phyloP scores from a whole-genome alignment of 2,888 invertebrate species.

The Eupithecia subfuscata region DNA sequence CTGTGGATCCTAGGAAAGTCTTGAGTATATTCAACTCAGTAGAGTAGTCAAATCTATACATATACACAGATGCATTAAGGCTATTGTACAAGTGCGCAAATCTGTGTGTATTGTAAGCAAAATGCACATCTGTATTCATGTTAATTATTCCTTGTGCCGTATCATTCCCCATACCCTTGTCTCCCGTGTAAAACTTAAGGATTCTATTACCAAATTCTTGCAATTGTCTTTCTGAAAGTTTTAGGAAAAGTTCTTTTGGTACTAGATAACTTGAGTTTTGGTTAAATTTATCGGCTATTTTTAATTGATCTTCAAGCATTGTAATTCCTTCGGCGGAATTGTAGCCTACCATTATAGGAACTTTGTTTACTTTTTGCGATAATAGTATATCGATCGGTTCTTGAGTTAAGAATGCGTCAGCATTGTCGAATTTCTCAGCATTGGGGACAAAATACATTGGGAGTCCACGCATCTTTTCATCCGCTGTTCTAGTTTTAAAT shows the following conservation, averaged over 20 bases:
- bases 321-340: slow-evolving; percentile 64
- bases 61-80: slow-evolving; percentile 52
- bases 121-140: slow-evolving; percentile 57
- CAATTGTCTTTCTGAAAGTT: slow-evolving; percentile 49
- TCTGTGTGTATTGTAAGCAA: slow-evolving; percentile 59
- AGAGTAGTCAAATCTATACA: slow-evolving; percentile 64
- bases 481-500: slow-evolving; percentile 53
- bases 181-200: slow-evolving; percentile 58
- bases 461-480: slow-evolving; percentile 59
- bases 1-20: slow-evolving; percentile 40
- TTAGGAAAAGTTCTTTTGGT: slow-evolving; percentile 57
- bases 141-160: slow-evolving; percentile 51
- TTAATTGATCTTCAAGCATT: slow-evolving; percentile 48
- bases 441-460: slow-evolving; percentile 65
- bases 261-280: slow-evolving; percentile 56
- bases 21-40: slow-evolving; percentile 67
- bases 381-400: slow-evolving; percentile 56
- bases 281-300: slow-evolving; percentile 53
- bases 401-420: slow-evolving; percentile 60
- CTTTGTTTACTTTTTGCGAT: slow-evolving; percentile 54
- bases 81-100: slow-evolving; percentile 57
- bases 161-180: slow-evolving; percentile 50
- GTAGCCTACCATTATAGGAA: slow-evolving; percentile 65
- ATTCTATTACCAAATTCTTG: slow-evolving; percentile 58
- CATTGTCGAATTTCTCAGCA: slow-evolving; percentile 60